These are phyloP conservation scores for Bursaphelenchus okinawaensis DNA, from an alignment of 2,888 invertebrate species.

Conservation along the genomic window DNA sequence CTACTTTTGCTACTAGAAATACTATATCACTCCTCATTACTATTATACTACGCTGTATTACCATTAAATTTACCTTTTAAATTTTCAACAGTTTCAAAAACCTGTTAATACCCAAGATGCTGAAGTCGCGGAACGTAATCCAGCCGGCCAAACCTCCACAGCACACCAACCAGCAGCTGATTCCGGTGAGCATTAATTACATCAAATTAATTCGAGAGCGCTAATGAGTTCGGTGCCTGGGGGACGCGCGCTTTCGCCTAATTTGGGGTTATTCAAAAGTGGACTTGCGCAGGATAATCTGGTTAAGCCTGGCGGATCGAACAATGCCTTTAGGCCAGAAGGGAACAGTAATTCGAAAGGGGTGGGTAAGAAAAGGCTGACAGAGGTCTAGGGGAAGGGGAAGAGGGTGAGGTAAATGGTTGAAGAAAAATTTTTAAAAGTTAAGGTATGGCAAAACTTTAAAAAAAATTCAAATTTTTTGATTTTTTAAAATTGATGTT, in stretches of 20 bases:
- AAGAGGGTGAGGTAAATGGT: too few relatives aligned
- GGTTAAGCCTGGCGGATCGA: background rate
- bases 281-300: background rate
- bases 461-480: background rate
- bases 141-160: slow-evolving; percentile 3
- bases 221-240: background rate
- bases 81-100: too few relatives aligned
- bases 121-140: background rate
- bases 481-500: background rate
- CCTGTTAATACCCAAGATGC: too few relatives aligned
- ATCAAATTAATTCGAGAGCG: background rate
- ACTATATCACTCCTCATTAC: too few relatives aligned
- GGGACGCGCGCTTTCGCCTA: background rate
- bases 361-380: too few relatives aligned
- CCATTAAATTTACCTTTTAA: too few relatives aligned
- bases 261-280: background rate
- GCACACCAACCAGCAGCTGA: slow-evolving; percentile 18
- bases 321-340: background rate
- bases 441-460: too few relatives aligned
- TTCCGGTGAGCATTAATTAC: slow-evolving; percentile 16
- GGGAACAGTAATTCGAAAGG: background rate
- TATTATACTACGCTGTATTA: too few relatives aligned
- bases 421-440: background rate
- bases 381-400: too few relatives aligned
- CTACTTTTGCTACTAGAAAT: too few relatives aligned